Evolutionary conservation across 2,797 vertebrate species (phyloP).

Genomic region (Lepus townsendii): DNA sequence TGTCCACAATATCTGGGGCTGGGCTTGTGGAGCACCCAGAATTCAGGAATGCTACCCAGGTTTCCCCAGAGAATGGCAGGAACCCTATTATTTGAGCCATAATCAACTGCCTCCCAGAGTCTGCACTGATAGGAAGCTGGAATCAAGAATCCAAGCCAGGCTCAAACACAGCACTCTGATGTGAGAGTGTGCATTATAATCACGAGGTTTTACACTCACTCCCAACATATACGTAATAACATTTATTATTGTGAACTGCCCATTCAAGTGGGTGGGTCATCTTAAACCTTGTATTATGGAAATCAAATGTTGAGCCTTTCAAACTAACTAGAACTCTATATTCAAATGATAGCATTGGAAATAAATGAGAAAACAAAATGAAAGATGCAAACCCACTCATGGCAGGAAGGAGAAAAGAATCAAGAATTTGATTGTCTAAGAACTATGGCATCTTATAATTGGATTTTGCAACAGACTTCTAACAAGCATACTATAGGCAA

Average conservation of each 20-base stretch:
- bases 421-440: background rate
- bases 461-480: constrained; percentile 38
- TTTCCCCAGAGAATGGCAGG: too few species aligned
- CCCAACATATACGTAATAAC: too few species aligned
- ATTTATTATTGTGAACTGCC: constrained; percentile 32
- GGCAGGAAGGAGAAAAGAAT: background rate
- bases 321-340: background rate
- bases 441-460: background rate
- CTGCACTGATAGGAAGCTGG: too few species aligned
- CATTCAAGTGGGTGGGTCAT: background rate
- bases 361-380: constrained; percentile 45
- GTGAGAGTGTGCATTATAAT: too few species aligned
- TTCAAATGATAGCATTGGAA: background rate
- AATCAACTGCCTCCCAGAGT: too few species aligned
- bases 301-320: constrained; percentile 42
- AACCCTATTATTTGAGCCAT: too few species aligned
- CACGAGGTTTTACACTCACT: too few species aligned
- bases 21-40: too few species aligned
- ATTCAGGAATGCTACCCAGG: too few species aligned
- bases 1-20: too few species aligned
- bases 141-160: too few species aligned
- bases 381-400: background rate
- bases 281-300: background rate
- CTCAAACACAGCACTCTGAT: too few species aligned
- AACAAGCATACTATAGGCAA: background rate